Base-by-base conservation (phyloP, 30 jellyfish, hydroid and myxozoan genomes). In the Hydra vulgaris region DNA sequence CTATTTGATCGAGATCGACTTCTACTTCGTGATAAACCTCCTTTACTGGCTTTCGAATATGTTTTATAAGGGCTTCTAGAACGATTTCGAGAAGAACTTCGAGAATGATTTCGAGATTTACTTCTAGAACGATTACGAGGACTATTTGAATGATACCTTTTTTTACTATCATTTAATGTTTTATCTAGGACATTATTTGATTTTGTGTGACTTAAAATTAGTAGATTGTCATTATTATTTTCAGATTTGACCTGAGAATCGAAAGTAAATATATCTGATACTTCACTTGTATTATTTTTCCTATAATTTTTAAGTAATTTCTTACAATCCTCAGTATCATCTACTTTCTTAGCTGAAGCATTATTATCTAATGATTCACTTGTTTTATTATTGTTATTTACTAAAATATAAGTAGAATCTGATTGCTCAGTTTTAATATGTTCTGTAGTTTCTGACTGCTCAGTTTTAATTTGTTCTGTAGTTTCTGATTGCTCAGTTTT, bases 41-140 rank as follows among this genome's bases (percentile, higher is more conserved):
- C 15, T 78, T 78, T 7, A 27, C 53, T 81, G 8, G 40, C 79
- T 61, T 12, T 21, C 25, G 25, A 53, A 20, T 53, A 54, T 23
- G 22, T 21, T 52, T 23, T 17, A 17, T 52, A 53, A 7, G 80
- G 85, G 52, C 87, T 80, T 52, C 87, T 66, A 15, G 87, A 79
- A 22, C 74, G 72, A 15, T 25, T 26, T 66, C 71, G 85, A 61
- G 85, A 78, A 25, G 54, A 22, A 52, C 69, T 55, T 66, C 83
- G 70, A 18, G 87, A 80, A 4, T n/a, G 83, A 15, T 66, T 21
- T 23, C 20, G 71, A 15, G 19, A 20, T 40, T 53, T 66, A 54
- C 77, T 53, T 23, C 74, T 23, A 19, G 85, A 78, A 53, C 77
- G 74, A 0, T 54, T 5, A 7, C 83, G 53, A 21, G 83, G 67